Conservation (phyloP, 2,797 vertebrate species). For the Centropyge bicolor region DNA sequence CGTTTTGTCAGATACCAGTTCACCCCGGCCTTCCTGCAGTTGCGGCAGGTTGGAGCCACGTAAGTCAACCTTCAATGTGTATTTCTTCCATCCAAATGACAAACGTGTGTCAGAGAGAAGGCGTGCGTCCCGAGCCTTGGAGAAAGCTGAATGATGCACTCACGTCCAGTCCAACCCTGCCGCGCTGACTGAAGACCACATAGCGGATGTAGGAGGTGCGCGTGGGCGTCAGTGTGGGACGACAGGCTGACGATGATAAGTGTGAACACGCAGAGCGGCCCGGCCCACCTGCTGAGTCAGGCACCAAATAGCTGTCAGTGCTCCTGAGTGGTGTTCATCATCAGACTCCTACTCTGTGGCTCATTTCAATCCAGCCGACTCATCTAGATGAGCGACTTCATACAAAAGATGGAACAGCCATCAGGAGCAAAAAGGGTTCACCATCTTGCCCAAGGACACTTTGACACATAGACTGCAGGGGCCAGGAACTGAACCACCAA, state of each 20-base stretch:
- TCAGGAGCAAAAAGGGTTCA: too few relatives aligned
- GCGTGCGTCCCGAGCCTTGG: neutral
- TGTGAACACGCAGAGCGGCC: slow-evolving; percentile 45
- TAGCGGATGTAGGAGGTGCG: slow-evolving; percentile 47
- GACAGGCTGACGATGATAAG: slow-evolving; percentile 35
- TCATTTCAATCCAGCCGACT: slow-evolving; percentile 35
- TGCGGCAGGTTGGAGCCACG: slow-evolving; percentile 98
- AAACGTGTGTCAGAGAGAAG: neutral
- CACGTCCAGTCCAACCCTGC: slow-evolving; percentile 10
- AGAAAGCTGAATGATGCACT: slow-evolving; percentile 12
- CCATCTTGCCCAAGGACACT: too few relatives aligned
- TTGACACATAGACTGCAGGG: too few relatives aligned
- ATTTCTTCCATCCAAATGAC: neutral
- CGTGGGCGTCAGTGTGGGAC: slow-evolving; percentile 52
- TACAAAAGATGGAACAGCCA: neutral
- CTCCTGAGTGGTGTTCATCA: slow-evolving; percentile 25
- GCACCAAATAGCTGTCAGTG: slow-evolving; percentile 41
- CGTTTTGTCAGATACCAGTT: slow-evolving; percentile 98
- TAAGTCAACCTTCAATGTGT: slow-evolving; percentile 82
- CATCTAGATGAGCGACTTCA: neutral
- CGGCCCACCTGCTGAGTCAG: slow-evolving; percentile 54
- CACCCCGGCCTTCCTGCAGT: slow-evolving; percentile 94
- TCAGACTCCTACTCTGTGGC: slow-evolving; percentile 48
- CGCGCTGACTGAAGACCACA: slow-evolving; percentile 34
- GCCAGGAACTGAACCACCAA: too few relatives aligned